A percentile compares a stretch with the other conserved stretches of the same genome.
Conservation (phyloP, 2,797 vertebrate genomes). For the Phataginus tetradactyla region DNA sequence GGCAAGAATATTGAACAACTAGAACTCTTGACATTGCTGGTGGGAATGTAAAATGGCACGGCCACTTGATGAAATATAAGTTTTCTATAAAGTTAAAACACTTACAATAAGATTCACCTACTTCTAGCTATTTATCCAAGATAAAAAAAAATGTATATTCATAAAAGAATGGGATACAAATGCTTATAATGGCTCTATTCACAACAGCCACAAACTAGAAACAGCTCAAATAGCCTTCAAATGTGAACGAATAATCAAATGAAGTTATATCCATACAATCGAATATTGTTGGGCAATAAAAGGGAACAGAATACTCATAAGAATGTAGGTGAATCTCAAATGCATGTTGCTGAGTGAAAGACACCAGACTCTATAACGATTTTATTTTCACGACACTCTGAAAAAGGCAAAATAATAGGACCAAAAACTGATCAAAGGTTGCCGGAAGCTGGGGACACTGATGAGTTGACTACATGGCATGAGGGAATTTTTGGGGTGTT, state of each 20-base stretch:
- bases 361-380: not conserved
- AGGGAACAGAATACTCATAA: not conserved
- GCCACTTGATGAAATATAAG: not conserved
- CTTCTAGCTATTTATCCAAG: constrained; percentile 8
- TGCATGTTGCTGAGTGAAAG: not conserved
- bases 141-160: constrained; percentile 31
- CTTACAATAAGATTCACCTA: not conserved
- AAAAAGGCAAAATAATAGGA: not conserved
- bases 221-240: not conserved
- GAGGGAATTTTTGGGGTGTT: not conserved
- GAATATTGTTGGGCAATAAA: not conserved
- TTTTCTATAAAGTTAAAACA: not conserved
- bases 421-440: not conserved
- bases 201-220: not conserved
- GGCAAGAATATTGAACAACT: not conserved
- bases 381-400: not conserved
- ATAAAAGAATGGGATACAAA: not conserved
- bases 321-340: not conserved
- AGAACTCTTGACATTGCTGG: not conserved
- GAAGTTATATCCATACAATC: not conserved
- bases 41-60: not conserved
- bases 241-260: not conserved
- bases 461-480: not conserved
- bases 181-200: not conserved
- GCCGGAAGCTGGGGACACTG: not conserved